These are phyloP conservation scores for Drosophila algonquin DNA, from an alignment of 2,888 invertebrate species.

Conservation along the genomic window DNA sequence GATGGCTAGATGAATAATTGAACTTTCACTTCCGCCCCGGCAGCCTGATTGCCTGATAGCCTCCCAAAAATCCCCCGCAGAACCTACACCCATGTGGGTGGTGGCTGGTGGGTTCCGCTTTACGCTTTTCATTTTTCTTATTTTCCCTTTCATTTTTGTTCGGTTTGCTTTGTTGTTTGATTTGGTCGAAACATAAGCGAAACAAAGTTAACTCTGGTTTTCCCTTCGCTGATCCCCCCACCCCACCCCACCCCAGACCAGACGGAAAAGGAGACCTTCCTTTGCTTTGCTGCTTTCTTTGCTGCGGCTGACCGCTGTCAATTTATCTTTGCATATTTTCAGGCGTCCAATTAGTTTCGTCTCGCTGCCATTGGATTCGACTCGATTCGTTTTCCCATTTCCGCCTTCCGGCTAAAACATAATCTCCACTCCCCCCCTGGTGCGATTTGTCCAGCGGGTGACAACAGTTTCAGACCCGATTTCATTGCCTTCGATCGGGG, in stretches of 20 bases:
- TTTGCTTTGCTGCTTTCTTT: constrained; percentile 6
- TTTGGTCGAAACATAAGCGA: constrained; percentile 59
- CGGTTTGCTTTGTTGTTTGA: constrained; percentile 49
- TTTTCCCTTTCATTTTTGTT: constrained; percentile 18
- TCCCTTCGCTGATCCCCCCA: constrained; percentile 2
- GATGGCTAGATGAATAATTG: constrained; percentile 72
- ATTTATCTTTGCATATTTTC: constrained; percentile 76
- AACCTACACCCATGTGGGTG: constrained; percentile 1
- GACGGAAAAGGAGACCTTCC: neutral
- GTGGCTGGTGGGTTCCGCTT: neutral
- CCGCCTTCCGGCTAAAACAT: constrained; percentile 5
- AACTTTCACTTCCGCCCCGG: constrained; percentile 67
- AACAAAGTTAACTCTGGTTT: constrained; percentile 48
- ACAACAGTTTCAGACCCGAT: constrained; percentile 66
- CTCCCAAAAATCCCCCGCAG: constrained; percentile 3
- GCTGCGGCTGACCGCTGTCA: constrained; percentile 59
- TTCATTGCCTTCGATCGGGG: constrained; percentile 49
- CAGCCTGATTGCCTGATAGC: constrained; percentile 67
- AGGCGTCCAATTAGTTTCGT: constrained; percentile 76
- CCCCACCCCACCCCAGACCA: too few relatives aligned
- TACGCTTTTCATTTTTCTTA: constrained; percentile 1
- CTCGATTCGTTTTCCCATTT: constrained; percentile 38
- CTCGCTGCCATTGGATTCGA: constrained; percentile 58
- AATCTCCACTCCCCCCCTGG: too few relatives aligned
- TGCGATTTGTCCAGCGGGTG: constrained; percentile 50